Base-by-base conservation (phyloP, 2,888 invertebrate genomes). In the Nebria salina region DNA sequence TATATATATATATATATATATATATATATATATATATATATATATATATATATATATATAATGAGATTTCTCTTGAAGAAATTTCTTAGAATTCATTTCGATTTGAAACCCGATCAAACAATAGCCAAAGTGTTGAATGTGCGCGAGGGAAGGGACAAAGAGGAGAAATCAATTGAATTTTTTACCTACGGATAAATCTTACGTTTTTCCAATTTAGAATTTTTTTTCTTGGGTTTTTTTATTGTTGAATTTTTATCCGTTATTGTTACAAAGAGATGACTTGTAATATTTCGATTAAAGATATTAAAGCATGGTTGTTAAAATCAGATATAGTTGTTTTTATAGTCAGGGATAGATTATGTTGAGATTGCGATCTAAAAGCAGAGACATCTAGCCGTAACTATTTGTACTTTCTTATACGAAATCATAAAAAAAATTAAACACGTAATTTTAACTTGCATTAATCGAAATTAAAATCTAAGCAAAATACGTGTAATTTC, bases 21-120 rank as follows among this genome's bases (percentile, higher is more conserved):
- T 77, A 77, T 77, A 77, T 26, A 77, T 70, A 70, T 72, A 76
- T 76, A 76, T n/a, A n/a, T n/a, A n/a, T n/a, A n/a, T n/a, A n/a
- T 68, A 68, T 68, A 68, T 68, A 68, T 68, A 7, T 68, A 78
- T n/a, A n/a, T n/a, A n/a, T n/a, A n/a, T n/a, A n/a, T n/a, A n/a
- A n/a, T 81, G 11, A 9, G 34, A 78, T 79, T 42, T 25, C 7
- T 25, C 26, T 68, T 8, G 68, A 68, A 9, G 20, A 26, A 8
- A 34, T 75, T 75, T 75, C 75, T 13, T 9, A 65, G 75, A 75
- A 75, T 64, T 25, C 43, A 75, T 75, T 75, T 75, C 26, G 20
- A 68, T 68, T 68, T 13, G 26, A 68, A 25, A 68, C 20, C 20
- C 68, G 26, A 26, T 68, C 65, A 75, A 20, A 64, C 65, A 75